Evolutionary conservation across 2,113 vertebrate genomes (phyloP).

Genomic region (Erythrocercus mccallii): DNA sequence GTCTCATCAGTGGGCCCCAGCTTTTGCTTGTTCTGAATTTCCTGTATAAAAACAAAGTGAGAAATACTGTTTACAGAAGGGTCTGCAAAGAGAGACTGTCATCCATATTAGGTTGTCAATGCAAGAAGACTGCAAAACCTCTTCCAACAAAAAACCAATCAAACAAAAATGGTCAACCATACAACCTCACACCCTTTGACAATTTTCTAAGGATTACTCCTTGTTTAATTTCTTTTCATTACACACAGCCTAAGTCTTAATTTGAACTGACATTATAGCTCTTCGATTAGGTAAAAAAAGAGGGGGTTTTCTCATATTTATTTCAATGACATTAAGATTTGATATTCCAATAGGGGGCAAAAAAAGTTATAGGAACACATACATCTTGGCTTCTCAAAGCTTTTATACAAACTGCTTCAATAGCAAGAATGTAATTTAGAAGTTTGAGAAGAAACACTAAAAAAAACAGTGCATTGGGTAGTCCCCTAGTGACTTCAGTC

Average conservation of each 20-base stretch:
- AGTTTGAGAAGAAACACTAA: neutral
- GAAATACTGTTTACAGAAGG: neutral
- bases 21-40: constrained; percentile 97
- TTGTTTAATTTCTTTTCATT: neutral
- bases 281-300: neutral
- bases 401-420: neutral
- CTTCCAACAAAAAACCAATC: neutral
- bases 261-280: neutral
- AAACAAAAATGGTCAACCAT: neutral
- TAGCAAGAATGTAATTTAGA: neutral
- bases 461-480: neutral
- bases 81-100: neutral
- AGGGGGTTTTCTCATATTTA: neutral
- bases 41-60: constrained; percentile 69
- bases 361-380: neutral
- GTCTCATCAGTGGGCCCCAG: constrained; percentile 86
- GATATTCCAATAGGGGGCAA: fast-evolving
- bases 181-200: neutral
- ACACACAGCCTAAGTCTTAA: neutral
- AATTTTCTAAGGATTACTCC: neutral
- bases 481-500: neutral
- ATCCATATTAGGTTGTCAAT: neutral
- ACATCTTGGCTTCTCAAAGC: neutral
- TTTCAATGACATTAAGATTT: neutral
- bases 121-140: neutral